Conservation (phyloP, 2,113 vertebrate species). For the Stercorarius parasiticus region DNA sequence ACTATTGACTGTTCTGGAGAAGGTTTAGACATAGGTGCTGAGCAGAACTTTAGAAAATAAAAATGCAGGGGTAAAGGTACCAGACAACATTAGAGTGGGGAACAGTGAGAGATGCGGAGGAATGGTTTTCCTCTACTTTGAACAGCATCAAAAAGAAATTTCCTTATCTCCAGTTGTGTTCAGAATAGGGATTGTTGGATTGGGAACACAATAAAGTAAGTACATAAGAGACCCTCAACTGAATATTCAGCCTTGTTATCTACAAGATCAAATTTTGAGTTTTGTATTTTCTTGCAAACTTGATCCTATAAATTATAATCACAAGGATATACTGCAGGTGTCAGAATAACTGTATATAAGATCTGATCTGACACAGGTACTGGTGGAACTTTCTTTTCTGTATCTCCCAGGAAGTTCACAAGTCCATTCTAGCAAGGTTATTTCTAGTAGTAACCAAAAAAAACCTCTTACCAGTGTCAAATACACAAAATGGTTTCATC, state of each 20-base stretch:
- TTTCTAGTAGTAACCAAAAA: neutral
- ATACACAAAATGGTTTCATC: neutral
- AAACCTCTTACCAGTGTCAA: neutral
- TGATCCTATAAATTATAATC: neutral
- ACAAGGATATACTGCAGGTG: neutral
- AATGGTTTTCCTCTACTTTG: neutral
- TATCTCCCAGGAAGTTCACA: neutral
- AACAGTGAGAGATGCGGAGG: neutral
- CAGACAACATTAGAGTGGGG: neutral
- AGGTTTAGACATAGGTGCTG: neutral
- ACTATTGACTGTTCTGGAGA: neutral
- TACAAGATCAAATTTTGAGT: neutral
- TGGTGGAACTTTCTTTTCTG: neutral
- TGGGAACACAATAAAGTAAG: neutral
- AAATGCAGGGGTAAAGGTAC: neutral
- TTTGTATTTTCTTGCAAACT: neutral
- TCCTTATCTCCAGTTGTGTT: neutral
- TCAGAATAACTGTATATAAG: neutral
- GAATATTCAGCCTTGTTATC: neutral
- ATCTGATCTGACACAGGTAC: neutral
- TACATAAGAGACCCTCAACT: neutral
- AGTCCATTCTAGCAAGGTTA: fast-evolving
- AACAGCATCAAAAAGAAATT: neutral
- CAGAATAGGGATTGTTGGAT: neutral
- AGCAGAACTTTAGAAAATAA: neutral